A percentile compares a stretch with the other conserved stretches of the same genome.
These are phyloP conservation scores for Osmoderma eremita DNA, from an alignment of 2,888 invertebrate species.

Conservation along the genomic window DNA sequence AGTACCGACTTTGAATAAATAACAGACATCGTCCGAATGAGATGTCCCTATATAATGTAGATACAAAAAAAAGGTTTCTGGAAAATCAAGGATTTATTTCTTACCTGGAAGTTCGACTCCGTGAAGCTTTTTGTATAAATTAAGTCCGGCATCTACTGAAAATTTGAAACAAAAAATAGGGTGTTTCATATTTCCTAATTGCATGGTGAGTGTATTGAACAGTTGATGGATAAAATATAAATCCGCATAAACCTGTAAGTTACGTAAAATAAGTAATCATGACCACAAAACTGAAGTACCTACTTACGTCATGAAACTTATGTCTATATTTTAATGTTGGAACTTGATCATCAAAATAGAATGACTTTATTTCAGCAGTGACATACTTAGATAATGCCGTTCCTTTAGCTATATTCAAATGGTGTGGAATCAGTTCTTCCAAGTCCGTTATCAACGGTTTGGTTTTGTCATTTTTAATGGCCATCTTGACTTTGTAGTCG, in stretches of 20 bases:
- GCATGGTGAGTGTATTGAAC: constrained; percentile 49
- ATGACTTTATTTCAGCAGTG: constrained; percentile 51
- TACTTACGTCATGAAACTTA: constrained; percentile 57
- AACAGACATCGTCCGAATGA: constrained; percentile 52
- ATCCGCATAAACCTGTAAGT: constrained; percentile 57
- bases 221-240: constrained; percentile 54
- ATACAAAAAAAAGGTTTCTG: neutral
- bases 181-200: constrained; percentile 49
- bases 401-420: constrained; percentile 51
- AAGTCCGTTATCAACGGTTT: constrained; percentile 34
- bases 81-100: neutral
- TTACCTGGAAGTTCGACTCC: constrained; percentile 52
- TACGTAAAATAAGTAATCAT: neutral
- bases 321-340: constrained; percentile 49
- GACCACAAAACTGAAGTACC: neutral
- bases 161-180: constrained; percentile 57
- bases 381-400: constrained; percentile 51
- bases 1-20: constrained; percentile 48
- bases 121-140: constrained; percentile 48
- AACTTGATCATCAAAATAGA: constrained; percentile 54
- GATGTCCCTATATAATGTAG: constrained; percentile 45
- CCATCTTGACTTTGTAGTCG: constrained; percentile 45
- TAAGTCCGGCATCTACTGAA: constrained; percentile 51
- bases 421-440: constrained; percentile 47
- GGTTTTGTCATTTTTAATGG: neutral